Percentiles rank a stretch among this genome's conserved stretches.
Conservation (phyloP, 2,888 invertebrate genomes). For the Agrochola litura region DNA sequence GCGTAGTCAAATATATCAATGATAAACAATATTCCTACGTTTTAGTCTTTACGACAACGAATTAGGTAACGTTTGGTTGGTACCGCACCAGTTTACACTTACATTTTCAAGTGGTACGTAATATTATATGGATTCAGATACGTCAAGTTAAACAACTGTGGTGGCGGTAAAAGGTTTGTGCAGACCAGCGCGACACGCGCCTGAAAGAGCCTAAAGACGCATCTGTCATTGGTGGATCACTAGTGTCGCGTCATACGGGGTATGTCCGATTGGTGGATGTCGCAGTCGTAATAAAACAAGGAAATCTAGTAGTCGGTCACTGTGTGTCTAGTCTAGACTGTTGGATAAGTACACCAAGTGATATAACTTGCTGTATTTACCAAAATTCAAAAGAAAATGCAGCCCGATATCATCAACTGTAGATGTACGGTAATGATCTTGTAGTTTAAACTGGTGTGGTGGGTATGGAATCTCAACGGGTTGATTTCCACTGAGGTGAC, state of each 20-base stretch:
- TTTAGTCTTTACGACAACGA: conserved; percentile 82
- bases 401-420: neutral
- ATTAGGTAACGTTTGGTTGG: conserved; percentile 76
- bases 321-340: neutral
- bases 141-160: neutral
- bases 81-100: conserved; percentile 72
- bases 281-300: neutral
- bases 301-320: neutral
- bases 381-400: neutral
- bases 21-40: conserved; percentile 66
- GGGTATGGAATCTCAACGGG: conserved; percentile 79
- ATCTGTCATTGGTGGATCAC: neutral
- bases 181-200: too few relatives aligned
- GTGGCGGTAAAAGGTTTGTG: too few relatives aligned
- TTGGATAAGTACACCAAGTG: neutral
- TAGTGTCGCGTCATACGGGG: neutral
- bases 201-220: too few relatives aligned
- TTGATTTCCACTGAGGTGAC: conserved; percentile 83
- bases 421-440: neutral
- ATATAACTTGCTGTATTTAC: conserved; percentile 10
- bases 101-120: conserved; percentile 10
- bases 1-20: conserved; percentile 72
- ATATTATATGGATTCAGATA: neutral
- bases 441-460: conserved; percentile 69
- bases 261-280: neutral